A percentile compares a stretch with the other conserved stretches of the same genome.
These are phyloP conservation scores for Drosophila watanabei DNA, from an alignment of 1,140 invertebrate species.

Conservation along the genomic window DNA sequence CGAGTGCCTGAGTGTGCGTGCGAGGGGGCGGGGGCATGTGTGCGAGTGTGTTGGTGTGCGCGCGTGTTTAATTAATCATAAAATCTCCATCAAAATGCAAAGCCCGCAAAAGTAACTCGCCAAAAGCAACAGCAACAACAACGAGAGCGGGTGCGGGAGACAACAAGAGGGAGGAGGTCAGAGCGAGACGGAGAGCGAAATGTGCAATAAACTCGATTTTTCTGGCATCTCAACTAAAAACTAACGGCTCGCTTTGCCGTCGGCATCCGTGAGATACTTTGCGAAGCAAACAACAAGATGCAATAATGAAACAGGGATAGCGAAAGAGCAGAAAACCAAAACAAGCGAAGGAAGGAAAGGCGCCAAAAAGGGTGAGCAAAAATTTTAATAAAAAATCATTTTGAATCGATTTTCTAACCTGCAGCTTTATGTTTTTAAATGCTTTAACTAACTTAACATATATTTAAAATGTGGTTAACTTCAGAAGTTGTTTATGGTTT, in stretches of 20 bases:
- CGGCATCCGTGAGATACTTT: conserved; percentile 47
- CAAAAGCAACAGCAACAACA: conserved; percentile 18
- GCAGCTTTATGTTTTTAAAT: neutral
- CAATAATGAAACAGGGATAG: conserved; percentile 35
- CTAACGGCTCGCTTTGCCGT: conserved; percentile 20
- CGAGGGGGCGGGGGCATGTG: conserved; percentile 38
- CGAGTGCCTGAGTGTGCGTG: conserved; percentile 32
- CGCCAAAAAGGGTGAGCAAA: conserved; percentile 15
- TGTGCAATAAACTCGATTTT: conserved; percentile 51
- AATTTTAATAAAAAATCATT: too few species aligned
- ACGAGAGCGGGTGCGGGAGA: neutral
- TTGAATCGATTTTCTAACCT: neutral
- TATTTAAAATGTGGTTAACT: too few species aligned
- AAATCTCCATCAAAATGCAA: conserved; percentile 64
- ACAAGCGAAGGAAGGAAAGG: conserved; percentile 5
- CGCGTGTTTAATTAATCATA: conserved; percentile 83
- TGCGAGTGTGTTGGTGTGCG: conserved; percentile 37
- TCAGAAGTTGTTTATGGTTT: too few species aligned
- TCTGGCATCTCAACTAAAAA: conserved; percentile 19
- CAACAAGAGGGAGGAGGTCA: neutral
- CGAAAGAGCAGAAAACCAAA: neutral
- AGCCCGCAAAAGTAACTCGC: conserved; percentile 51
- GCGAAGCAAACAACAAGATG: neutral
- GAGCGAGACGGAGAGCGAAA: conserved; percentile 11
- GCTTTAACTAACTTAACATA: neutral